phyloP scores from a whole-genome alignment of 2,113 vertebrate species.

The Polyodon spathula region DNA sequence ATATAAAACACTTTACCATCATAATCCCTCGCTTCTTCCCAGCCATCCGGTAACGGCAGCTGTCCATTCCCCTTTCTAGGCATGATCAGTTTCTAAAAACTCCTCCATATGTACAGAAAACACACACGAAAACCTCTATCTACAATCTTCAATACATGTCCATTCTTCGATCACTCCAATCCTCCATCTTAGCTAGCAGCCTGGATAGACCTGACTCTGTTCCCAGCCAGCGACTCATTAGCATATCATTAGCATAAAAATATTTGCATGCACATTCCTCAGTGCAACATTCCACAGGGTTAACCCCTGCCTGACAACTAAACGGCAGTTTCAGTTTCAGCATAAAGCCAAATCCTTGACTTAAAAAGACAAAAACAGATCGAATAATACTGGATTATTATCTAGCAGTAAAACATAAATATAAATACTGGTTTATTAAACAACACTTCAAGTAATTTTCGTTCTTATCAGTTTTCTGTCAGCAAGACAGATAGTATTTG shows the following conservation, averaged over 20 bases:
- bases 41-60: slow-evolving; percentile 74
- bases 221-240: slow-evolving; percentile 57
- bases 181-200: slow-evolving; percentile 33
- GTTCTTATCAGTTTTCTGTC: too few relatives aligned
- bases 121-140: slow-evolving; percentile 1
- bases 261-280: slow-evolving; percentile 74
- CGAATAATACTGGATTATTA: too few relatives aligned
- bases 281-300: slow-evolving; percentile 60
- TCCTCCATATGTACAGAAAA: slow-evolving; percentile 57
- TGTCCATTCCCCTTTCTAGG: slow-evolving; percentile 72
- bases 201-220: slow-evolving; percentile 34
- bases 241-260: slow-evolving; percentile 64
- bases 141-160: slow-evolving; percentile 22
- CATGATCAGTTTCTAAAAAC: slow-evolving; percentile 53
- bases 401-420: too few relatives aligned
- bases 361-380: too few relatives aligned
- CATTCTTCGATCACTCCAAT: slow-evolving; percentile 27
- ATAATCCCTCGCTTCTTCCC: slow-evolving; percentile 73
- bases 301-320: slow-evolving; percentile 48
- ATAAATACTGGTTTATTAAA: too few relatives aligned
- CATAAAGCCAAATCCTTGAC: too few relatives aligned
- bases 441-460: too few relatives aligned
- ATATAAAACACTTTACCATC: slow-evolving; percentile 75
- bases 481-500: too few relatives aligned
- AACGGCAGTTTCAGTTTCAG: too few relatives aligned